phyloP scores from a whole-genome alignment of 2,797 vertebrate species.

The Silurus aristotelis region DNA sequence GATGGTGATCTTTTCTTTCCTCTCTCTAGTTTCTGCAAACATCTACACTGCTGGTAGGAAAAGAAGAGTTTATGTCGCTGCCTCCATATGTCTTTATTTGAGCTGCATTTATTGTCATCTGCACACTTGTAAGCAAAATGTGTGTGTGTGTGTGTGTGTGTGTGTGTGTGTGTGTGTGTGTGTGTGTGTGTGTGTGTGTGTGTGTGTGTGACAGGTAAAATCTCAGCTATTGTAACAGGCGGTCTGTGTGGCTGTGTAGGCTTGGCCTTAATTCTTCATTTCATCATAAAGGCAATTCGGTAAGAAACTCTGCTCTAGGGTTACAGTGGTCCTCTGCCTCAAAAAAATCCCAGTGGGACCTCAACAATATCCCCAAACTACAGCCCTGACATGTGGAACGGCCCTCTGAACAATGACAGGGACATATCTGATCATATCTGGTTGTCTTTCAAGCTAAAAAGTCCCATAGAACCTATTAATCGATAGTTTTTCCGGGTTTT shows the following conservation, averaged over 20 bases:
- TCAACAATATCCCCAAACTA: too few relatives aligned
- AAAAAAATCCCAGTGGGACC: too few relatives aligned
- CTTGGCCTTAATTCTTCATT: constrained; percentile 71
- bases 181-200: neutral
- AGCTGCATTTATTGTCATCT: neutral
- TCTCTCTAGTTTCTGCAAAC: constrained; percentile 65
- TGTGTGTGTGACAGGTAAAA: constrained; percentile 68
- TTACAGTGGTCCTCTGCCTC: too few relatives aligned
- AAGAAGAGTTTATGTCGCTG: too few relatives aligned
- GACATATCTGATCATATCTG: too few relatives aligned
- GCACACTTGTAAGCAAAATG: neutral
- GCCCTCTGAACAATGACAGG: too few relatives aligned
- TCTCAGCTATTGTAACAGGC: constrained; percentile 75
- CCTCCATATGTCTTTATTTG: neutral
- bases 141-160: neutral
- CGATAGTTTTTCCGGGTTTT: too few relatives aligned
- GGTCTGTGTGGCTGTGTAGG: constrained; percentile 77
- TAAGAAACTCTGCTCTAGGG: constrained; percentile 52
- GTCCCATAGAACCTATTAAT: too few relatives aligned
- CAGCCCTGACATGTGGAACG: too few relatives aligned
- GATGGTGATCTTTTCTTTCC: constrained; percentile 31
- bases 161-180: neutral
- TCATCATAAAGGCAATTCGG: constrained; percentile 77
- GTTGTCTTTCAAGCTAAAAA: too few relatives aligned
- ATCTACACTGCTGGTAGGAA: constrained; percentile 73